Evolutionary conservation across 2,888 invertebrate species (phyloP), one percentile per base, ranked within the genome.

Genomic region (Empis livida): DNA sequence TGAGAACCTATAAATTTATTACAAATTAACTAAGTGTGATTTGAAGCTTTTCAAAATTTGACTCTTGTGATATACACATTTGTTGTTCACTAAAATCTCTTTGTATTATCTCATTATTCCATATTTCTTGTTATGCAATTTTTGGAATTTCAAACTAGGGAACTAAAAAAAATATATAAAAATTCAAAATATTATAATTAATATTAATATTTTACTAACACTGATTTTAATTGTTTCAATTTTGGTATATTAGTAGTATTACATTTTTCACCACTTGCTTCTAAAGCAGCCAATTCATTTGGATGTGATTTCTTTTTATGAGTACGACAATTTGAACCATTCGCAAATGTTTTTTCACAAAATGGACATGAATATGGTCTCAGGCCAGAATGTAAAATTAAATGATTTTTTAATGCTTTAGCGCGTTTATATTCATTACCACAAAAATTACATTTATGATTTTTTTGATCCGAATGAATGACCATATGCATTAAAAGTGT

Each of bases 401-500:
- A 55, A 54, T 70, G 69, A 45, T 65, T 61, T 27, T 27, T 27
- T 27, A 27, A 52, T 1, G 69, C 64, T 47, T 70, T 69, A 6
- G 64, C 60, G 4, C 69, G 59, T 44, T 70, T 70, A 47, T 65
- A 70, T 13, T 62, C 61, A 2, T 62, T 61, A 8, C 58, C 61
- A 43, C 68, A 68, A 11, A 61, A 64, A 48, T 65, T 61, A 47
- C 68, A 68, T 51, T 68, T 68, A 42, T 57, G 63, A 41, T 62
- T 62, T 35, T 65, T 64, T 11, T 58, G 58, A 51, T 68, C 64
- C 10, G 65, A 63, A 50, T 68, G 68, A 0, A 67, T 64, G 14
- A 27, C 53, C 50, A 71, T 64, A 53, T 73, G 73, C 64, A 70
- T 71, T 43, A 67, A 61, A 2, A 72, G 59, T 0, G 72, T 72